Base-by-base conservation (phyloP, 2,113 vertebrate genomes). In the Jaculus jaculus region DNA sequence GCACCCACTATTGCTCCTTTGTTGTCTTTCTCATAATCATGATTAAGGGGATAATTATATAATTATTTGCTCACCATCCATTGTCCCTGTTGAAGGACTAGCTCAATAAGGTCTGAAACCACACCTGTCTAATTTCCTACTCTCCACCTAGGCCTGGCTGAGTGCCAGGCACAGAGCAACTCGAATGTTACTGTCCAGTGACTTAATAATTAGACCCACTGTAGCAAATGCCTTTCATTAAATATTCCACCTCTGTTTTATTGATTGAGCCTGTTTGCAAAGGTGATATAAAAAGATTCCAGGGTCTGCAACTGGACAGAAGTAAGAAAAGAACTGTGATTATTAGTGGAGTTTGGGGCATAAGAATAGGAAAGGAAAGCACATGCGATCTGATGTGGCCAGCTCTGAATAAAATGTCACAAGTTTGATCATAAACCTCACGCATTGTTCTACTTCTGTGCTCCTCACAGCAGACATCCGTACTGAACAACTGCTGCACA, bases 381-480 rank as follows among this genome's bases (percentile, higher is more conserved):
- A 13, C 1, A 3, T 11, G 18, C 3, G 9, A 37, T 5, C 3
- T 23, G 51, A 68, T 4, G 51, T 4, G 10, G 21, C 42, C 51
- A 60, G 82, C 10, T 69, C 68, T 20, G 32, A 47, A 28, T 79
- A 4, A 37, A 51, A 47, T 20, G 11, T 9, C 17, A 54, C 3
- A 4, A 5, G 37, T 32, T 30, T 0, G 32, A 21, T 42, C 4
- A 2, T 18, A 28, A 66, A 72, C 28, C 42, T 65, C 32, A 2
- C 1, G 63, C 8, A 23, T 20, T 34, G 2, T 26, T 21, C 37
- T 23, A 32, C 42, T 74, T 58, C 26, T 30, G 0, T 13, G 12
- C 24, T 37, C 37, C 28, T 42, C 24, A 18, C 2, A 28, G 82
- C 1, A 2, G 42, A 47, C 3, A 18, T 21, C 30, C 20, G 12